Conservation (phyloP, 2,888 invertebrate genomes). For the Clitarchus hookeri region DNA sequence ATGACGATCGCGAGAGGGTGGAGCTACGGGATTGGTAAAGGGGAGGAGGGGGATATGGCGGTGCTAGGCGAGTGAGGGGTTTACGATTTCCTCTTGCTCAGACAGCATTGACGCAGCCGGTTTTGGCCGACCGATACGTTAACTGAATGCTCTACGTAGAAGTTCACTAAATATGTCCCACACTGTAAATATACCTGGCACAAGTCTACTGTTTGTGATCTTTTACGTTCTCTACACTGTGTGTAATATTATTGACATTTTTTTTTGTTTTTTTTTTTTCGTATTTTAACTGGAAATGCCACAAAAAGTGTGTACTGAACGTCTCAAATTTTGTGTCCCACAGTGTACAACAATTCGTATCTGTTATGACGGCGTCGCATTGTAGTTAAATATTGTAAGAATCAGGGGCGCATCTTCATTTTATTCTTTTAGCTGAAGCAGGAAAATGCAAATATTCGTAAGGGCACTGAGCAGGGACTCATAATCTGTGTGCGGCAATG, state of each 20-base stretch:
- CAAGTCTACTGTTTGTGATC: too few species aligned
- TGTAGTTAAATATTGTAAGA: too few species aligned
- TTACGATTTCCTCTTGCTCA: not conserved
- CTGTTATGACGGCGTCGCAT: too few species aligned
- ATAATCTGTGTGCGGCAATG: not conserved
- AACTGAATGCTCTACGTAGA: not conserved
- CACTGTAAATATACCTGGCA: not conserved
- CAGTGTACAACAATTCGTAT: too few species aligned
- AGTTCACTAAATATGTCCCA: not conserved
- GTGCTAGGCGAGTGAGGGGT: not conserved
- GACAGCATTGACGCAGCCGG: not conserved
- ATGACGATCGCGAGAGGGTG: not conserved
- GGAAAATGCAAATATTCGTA: not conserved
- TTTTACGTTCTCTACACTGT: too few species aligned
- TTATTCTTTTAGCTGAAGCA: too few species aligned
- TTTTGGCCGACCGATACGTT: not conserved
- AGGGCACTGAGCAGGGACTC: not conserved
- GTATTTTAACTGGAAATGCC: too few species aligned
- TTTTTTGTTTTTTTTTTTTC: too few species aligned
- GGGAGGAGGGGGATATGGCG: not conserved
- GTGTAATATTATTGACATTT: too few species aligned
- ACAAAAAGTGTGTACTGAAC: too few species aligned
- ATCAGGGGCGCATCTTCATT: too few species aligned
- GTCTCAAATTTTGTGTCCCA: too few species aligned
- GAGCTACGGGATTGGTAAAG: not conserved